Conservation (phyloP, 2,113 vertebrate genomes). For the Lanius ludovicianus region DNA sequence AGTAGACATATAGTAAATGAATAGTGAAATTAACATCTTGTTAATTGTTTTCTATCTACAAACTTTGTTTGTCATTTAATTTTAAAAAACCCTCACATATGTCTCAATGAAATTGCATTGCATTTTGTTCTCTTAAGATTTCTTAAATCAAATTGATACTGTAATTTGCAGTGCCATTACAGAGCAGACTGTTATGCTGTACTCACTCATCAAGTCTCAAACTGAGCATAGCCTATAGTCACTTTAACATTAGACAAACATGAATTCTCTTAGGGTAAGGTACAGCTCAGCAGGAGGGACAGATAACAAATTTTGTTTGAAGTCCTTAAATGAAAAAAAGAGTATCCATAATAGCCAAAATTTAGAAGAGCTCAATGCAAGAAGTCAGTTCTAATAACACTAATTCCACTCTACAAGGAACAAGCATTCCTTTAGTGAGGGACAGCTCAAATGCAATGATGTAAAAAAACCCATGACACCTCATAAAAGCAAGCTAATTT, state of each 20-base stretch:
- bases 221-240: not conserved
- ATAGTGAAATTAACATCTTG: not conserved
- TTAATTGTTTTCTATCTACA: not conserved
- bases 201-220: not conserved
- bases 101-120: not conserved
- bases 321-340: not conserved
- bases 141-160: not conserved
- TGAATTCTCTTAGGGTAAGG: not conserved
- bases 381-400: not conserved
- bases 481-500: not conserved
- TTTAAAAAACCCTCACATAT: not conserved
- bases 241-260: not conserved
- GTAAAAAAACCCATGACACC: rapidly evolving
- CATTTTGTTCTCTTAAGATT: not conserved
- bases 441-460: not conserved
- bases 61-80: not conserved
- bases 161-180: not conserved
- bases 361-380: not conserved
- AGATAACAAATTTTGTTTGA: not conserved
- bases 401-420: not conserved
- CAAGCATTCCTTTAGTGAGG: not conserved
- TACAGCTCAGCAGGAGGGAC: not conserved
- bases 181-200: not conserved
- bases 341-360: not conserved
- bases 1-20: not conserved